Percentiles rank a stretch among this genome's conserved stretches.
Conservation (phyloP, 2,797 vertebrate genomes). For the Epinephelus coioides region DNA sequence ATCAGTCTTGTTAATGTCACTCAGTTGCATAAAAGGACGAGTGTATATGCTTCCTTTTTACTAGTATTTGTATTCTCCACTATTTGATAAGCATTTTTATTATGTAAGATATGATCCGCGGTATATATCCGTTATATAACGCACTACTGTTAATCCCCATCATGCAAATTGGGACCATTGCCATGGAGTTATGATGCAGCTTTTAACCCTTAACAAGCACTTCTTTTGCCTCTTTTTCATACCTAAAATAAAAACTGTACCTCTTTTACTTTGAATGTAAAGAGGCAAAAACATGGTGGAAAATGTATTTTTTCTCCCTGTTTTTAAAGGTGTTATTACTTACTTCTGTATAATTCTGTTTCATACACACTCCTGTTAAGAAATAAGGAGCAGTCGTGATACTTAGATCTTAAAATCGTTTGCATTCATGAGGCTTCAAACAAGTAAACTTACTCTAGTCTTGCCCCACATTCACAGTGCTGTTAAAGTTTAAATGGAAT, state of each 20-base stretch:
- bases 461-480: not conserved
- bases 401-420: not conserved
- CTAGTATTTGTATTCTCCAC: not conserved
- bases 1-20: not conserved
- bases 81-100: slow-evolving; percentile 43
- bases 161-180: slow-evolving; percentile 35
- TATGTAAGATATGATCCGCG: slow-evolving; percentile 67
- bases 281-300: not conserved
- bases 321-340: not conserved
- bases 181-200: not conserved
- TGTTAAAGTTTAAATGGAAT: not conserved
- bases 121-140: slow-evolving; percentile 63
- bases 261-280: not conserved
- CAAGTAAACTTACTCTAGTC: not conserved
- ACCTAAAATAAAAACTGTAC: not conserved
- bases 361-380: not conserved
- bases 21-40: not conserved
- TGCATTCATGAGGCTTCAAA: not conserved
- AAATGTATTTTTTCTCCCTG: not conserved
- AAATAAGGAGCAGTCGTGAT: not conserved
- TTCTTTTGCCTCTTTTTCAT: not conserved
- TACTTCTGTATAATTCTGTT: not conserved
- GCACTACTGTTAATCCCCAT: slow-evolving; percentile 48
- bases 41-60: not conserved
- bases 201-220: not conserved